A percentile compares a stretch with the other conserved stretches of the same genome.
These are phyloP conservation scores for Allygus modestus DNA, from an alignment of 2,888 invertebrate genomes.

Conservation along the genomic window DNA sequence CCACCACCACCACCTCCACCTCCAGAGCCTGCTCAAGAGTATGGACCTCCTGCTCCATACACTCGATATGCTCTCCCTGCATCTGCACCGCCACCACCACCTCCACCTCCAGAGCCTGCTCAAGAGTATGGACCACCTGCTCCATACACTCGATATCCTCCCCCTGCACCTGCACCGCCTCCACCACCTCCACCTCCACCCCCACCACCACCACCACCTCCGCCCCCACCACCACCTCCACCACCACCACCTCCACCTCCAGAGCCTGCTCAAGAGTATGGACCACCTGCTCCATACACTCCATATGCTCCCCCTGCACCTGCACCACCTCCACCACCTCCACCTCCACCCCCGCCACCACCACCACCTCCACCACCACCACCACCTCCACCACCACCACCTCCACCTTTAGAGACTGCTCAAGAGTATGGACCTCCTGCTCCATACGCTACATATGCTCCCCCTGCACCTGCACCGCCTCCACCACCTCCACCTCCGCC, in stretches of 20 bases:
- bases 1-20: slow-evolving; percentile 16
- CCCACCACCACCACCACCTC: background rate
- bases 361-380: slow-evolving; percentile 45
- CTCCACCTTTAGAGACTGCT: slow-evolving; percentile 3
- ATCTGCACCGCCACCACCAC: slow-evolving; percentile 26
- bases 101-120: slow-evolving; percentile 11
- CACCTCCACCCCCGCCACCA: background rate
- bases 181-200: background rate
- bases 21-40: background rate
- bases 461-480: background rate
- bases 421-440: slow-evolving; percentile 12
- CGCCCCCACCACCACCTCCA: background rate
- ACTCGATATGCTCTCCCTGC: background rate
- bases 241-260: slow-evolving; percentile 34
- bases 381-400: slow-evolving; percentile 10
- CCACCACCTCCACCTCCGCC: slow-evolving; percentile 36
- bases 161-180: background rate
- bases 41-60: background rate
- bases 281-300: background rate
- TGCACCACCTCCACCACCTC: slow-evolving; percentile 24
- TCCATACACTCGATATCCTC: background rate
- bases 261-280: background rate
- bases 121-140: slow-evolving; percentile 15
- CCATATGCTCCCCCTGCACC: background rate
- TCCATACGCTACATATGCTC: background rate